Evolutionary conservation across 2,888 invertebrate genomes (phyloP).

Genomic region (Drosophila hamatofila): DNA sequence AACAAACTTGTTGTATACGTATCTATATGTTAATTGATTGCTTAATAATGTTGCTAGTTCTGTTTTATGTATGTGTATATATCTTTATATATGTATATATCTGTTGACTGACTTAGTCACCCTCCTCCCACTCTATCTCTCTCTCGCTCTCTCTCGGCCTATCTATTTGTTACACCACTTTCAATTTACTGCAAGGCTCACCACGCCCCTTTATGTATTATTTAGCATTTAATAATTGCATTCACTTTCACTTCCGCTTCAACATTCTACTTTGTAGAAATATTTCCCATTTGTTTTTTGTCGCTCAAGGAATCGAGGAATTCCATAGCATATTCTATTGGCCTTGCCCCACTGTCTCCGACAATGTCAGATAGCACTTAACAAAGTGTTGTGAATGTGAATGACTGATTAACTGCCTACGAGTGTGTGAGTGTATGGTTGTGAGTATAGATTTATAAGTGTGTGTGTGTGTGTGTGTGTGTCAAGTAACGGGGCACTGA

Average conservation of each 20-base stretch:
- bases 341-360: slow-evolving; percentile 44
- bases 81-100: not conserved
- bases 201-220: slow-evolving; percentile 5
- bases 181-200: slow-evolving; percentile 15
- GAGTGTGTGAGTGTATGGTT: not conserved
- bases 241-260: slow-evolving; percentile 35
- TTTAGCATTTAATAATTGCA: not conserved
- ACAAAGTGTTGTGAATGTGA: slow-evolving; percentile 54
- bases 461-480: slow-evolving; percentile 5
- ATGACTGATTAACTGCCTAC: slow-evolving; percentile 64
- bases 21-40: too few species aligned
- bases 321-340: slow-evolving; percentile 22
- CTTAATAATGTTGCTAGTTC: not conserved
- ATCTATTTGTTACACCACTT: not conserved
- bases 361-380: slow-evolving; percentile 61
- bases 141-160: not conserved
- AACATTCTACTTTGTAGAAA: slow-evolving; percentile 23
- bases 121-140: not conserved
- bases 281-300: not conserved
- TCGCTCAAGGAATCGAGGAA: slow-evolving; percentile 3
- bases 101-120: not conserved
- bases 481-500: slow-evolving; percentile 38
- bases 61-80: not conserved
- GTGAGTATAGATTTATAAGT: slow-evolving; percentile 7
- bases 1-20: too few species aligned